phyloP scores from a whole-genome alignment of 2,888 invertebrate species.

The Leptinotarsa rubiginosa region DNA sequence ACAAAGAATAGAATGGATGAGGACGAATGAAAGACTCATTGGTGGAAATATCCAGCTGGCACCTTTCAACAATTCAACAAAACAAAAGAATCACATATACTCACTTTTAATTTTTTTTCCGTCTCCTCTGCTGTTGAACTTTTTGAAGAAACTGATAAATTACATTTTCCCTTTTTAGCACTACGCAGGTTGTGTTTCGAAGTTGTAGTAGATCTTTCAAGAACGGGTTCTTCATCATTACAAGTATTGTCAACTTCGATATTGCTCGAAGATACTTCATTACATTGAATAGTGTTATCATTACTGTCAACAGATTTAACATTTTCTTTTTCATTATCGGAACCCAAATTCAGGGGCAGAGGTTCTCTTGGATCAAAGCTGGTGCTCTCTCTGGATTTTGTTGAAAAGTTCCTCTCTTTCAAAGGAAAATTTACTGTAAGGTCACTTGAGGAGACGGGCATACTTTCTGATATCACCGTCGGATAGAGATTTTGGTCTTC shows the following conservation, averaged over 20 bases:
- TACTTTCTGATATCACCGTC: conserved; percentile 36
- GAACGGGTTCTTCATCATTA: conserved; percentile 35
- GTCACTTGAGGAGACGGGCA: conserved; percentile 52
- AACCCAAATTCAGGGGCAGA: not conserved
- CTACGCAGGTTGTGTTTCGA: conserved; percentile 43
- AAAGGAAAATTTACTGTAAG: conserved; percentile 52
- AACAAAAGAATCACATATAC: conserved; percentile 9
- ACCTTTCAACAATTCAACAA: not conserved
- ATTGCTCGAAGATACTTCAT: conserved; percentile 76
- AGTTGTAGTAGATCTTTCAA: conserved; percentile 28
- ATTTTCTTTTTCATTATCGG: conserved; percentile 52
- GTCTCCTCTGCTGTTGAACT: conserved; percentile 30
- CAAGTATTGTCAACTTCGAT: conserved; percentile 62
- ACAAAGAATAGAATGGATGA: too few species aligned
- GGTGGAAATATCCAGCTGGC: not conserved
- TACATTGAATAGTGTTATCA: conserved; percentile 72
- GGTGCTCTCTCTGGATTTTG: conserved; percentile 59
- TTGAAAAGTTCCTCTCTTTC: conserved; percentile 56
- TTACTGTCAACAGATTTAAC: conserved; percentile 40
- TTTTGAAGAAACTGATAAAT: conserved; percentile 13
- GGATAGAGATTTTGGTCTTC: conserved; percentile 34
- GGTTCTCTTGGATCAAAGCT: conserved; percentile 57
- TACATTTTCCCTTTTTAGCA: conserved; percentile 42
- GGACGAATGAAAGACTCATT: too few species aligned
- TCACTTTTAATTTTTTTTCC: conserved; percentile 38